A percentile compares a stretch with the other conserved stretches of the same genome.
Conservation (phyloP, 2,797 vertebrate species). For the Sebastiscus tertius region DNA sequence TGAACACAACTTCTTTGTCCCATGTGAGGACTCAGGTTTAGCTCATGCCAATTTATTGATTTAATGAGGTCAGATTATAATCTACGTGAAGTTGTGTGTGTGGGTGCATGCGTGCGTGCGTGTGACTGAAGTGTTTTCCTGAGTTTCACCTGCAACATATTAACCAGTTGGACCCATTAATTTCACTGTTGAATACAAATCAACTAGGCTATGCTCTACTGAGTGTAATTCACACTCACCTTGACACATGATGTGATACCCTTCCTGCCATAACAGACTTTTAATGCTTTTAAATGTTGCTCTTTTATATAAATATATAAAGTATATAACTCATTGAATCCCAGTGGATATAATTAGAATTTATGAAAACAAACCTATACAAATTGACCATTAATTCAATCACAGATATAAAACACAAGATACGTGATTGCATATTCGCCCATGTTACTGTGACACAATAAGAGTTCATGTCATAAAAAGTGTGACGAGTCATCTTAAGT, state of each 20-base stretch:
- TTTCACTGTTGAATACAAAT: neutral
- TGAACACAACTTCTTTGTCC: neutral
- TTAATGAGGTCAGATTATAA: neutral
- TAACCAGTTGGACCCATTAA: neutral
- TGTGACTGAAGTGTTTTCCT: neutral
- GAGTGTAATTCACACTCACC: neutral
- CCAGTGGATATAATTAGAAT: no score
- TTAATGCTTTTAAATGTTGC: neutral
- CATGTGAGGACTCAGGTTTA: neutral
- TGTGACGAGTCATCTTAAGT: neutral
- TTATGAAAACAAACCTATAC: neutral
- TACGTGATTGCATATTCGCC: no score
- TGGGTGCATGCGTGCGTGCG: neutral
- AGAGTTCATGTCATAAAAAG: neutral
- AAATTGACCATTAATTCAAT: neutral
- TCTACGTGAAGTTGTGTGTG: neutral
- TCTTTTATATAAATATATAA: neutral
- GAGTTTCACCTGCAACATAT: neutral
- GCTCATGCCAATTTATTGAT: neutral
- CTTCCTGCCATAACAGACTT: neutral
- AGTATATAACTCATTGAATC: neutral
- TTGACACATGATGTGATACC: neutral
- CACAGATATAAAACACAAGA: neutral
- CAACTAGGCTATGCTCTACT: neutral
- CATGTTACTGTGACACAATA: no score